A percentile compares a stretch with the other conserved stretches of the same genome.
Evolutionary conservation across 2,888 invertebrate genomes (phyloP).

Genomic region (Stenchaetothrips biformis): DNA sequence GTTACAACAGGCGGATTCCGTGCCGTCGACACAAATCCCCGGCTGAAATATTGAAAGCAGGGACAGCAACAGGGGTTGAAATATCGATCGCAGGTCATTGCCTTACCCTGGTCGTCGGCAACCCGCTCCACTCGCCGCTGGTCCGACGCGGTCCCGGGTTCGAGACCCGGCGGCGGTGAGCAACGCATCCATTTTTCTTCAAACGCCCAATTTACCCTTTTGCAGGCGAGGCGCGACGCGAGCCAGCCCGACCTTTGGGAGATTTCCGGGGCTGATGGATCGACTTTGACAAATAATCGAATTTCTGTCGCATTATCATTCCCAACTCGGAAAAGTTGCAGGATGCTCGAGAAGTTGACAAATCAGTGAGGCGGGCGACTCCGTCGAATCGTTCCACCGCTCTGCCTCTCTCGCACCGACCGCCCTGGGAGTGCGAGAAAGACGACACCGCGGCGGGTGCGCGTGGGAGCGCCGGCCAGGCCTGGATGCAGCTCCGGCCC

Average conservation of each 20-base stretch:
- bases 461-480: not conserved
- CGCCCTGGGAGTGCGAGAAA: not conserved
- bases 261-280: not conserved
- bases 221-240: not conserved
- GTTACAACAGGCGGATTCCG: not conserved
- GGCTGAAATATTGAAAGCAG: constrained; percentile 13
- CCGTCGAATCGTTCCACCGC: no score
- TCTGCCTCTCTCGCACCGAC: no score
- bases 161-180: no score
- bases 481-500: not conserved
- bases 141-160: not conserved
- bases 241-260: not conserved
- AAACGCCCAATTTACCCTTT: constrained; percentile 1
- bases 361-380: no score
- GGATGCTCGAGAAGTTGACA: no score
- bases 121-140: not conserved
- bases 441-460: not conserved
- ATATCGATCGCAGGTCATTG: constrained; percentile 8
- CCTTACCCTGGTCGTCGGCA: not conserved
- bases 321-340: no score
- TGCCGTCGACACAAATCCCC: constrained; percentile 17
- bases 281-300: not conserved
- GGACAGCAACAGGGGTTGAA: not conserved
- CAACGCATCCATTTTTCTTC: not conserved
- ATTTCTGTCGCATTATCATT: constrained; percentile 3